phyloP scores from a whole-genome alignment of 2,113 vertebrate genomes.

The Brachypteracias leptosomus region DNA sequence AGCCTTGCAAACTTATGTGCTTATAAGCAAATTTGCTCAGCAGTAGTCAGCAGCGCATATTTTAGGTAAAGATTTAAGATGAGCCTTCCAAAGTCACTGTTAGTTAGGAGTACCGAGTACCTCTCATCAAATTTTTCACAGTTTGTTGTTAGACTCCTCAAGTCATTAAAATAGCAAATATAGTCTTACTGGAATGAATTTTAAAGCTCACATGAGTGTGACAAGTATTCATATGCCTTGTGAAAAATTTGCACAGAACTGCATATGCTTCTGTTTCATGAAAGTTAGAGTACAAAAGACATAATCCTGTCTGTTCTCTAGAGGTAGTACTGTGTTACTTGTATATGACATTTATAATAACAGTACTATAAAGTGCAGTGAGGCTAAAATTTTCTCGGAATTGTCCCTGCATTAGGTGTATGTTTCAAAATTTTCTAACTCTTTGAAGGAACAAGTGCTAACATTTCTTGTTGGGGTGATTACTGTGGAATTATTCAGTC shows the following conservation, averaged over 20 bases:
- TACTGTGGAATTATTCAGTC: background rate
- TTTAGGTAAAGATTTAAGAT: background rate
- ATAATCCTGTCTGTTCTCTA: background rate
- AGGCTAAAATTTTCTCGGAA: background rate
- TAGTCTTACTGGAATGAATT: background rate
- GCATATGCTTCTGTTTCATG: background rate
- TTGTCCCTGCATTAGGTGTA: background rate
- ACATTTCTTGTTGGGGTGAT: background rate
- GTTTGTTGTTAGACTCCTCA: background rate
- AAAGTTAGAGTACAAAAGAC: background rate
- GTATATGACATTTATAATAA: background rate
- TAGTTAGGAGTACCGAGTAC: background rate
- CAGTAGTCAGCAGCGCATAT: background rate
- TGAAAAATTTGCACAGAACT: background rate
- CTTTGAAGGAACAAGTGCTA: background rate
- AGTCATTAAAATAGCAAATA: background rate
- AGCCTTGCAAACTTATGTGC: background rate
- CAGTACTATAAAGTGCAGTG: background rate
- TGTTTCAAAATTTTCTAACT: background rate
- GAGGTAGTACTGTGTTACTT: background rate
- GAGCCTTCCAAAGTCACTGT: background rate
- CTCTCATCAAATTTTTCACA: background rate
- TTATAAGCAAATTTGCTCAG: background rate
- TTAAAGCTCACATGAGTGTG: background rate
- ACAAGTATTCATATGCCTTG: background rate